These are phyloP conservation scores for Chiloscyllium punctatum DNA, from an alignment of 2,797 vertebrate genomes.

Conservation along the genomic window DNA sequence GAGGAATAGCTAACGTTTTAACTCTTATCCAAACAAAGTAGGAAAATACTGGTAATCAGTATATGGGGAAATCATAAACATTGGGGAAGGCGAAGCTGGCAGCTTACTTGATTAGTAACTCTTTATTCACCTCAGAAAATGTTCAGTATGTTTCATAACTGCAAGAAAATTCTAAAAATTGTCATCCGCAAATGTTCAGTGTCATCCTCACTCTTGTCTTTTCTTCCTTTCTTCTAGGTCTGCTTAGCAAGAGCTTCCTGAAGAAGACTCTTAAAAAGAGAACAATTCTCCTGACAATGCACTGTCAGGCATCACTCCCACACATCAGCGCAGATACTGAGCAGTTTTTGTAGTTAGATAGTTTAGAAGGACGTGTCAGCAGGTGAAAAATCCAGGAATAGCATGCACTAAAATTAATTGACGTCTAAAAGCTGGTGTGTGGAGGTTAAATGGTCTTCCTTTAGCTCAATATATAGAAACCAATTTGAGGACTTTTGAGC, in stretches of 20 bases:
- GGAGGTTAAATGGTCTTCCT: background rate
- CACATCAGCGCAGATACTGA: background rate
- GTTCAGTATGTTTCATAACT: background rate
- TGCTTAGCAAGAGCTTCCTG: background rate
- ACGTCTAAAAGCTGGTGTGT: background rate
- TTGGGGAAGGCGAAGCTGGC: background rate
- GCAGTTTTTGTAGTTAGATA: background rate
- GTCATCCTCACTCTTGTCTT: background rate
- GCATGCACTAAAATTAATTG: no score
- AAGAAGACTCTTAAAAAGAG: background rate
- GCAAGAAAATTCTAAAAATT: background rate
- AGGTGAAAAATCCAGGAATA: background rate
- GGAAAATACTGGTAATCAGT: background rate
- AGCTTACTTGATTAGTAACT: background rate
- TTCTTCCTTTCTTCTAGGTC: conserved; percentile 17
- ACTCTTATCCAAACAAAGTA: background rate
- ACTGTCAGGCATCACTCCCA: background rate
- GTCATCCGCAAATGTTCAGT: background rate
- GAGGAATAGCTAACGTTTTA: background rate
- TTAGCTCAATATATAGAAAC: background rate
- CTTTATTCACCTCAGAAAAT: background rate
- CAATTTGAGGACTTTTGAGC: background rate
- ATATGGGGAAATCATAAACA: background rate
- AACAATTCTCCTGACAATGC: conserved; percentile 5
- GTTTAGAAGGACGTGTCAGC: background rate